Conservation (phyloP, 2,113 vertebrate genomes). For the Tenrec ecaudatus region DNA sequence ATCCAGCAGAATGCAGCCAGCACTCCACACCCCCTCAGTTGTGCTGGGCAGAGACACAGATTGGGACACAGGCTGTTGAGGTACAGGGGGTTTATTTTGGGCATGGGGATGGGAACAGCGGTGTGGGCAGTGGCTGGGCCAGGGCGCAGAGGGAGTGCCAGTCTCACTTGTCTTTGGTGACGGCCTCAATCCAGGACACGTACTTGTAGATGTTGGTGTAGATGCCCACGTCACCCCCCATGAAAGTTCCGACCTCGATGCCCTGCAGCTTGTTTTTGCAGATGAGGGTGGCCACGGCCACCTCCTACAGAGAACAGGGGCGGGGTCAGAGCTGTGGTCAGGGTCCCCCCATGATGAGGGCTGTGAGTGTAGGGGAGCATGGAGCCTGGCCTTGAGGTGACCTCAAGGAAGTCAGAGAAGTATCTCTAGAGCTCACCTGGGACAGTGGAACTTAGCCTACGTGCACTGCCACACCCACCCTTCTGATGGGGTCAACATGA, state of each 20-base stretch:
- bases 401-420: constrained; percentile 1
- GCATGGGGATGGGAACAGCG: too few relatives aligned
- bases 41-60: too few relatives aligned
- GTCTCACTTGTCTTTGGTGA: constrained; percentile 55
- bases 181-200: constrained; percentile 69
- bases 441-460: background rate
- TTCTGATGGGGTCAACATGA: too few relatives aligned
- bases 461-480: background rate
- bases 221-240: constrained; percentile 77
- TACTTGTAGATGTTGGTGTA: constrained; percentile 79
- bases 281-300: constrained; percentile 78
- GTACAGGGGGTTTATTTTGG: constrained; percentile 48
- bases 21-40: too few relatives aligned
- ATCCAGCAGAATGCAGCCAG: too few relatives aligned
- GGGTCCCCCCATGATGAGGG: too few relatives aligned
- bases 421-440: background rate
- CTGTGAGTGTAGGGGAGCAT: too few relatives aligned
- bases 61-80: background rate
- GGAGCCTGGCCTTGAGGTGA: background rate
- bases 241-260: constrained; percentile 78
- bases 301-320: constrained; percentile 59
- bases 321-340: background rate
- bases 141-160: background rate
- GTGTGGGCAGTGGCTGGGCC: background rate
- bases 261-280: constrained; percentile 80